Evolutionary conservation across 2,888 invertebrate species (phyloP).

Genomic region (Bugulina stolonifera): DNA sequence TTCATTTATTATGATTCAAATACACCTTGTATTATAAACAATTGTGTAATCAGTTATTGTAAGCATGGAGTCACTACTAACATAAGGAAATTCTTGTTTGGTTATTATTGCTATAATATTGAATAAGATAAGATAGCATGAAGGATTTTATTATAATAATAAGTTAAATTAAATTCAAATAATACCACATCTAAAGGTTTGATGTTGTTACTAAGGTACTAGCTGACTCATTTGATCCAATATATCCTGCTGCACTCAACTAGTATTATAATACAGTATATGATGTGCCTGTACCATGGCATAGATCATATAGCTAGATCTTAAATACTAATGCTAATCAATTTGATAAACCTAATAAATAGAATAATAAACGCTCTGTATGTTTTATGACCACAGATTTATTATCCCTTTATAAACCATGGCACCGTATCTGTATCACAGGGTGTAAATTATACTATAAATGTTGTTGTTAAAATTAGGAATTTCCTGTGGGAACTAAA

Average conservation of each 20-base stretch:
- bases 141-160: too few species aligned
- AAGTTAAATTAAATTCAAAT: too few species aligned
- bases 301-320: background rate
- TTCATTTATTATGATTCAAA: too few species aligned
- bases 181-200: too few species aligned
- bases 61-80: too few species aligned
- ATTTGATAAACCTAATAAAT: slow-evolving; percentile 26
- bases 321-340: slow-evolving; percentile 21
- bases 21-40: too few species aligned
- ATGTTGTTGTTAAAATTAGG: slow-evolving; percentile 26
- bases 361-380: slow-evolving; percentile 25
- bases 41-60: too few species aligned
- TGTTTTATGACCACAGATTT: slow-evolving; percentile 26
- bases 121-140: too few species aligned
- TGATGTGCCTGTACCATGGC: too few species aligned
- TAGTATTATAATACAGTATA: background rate
- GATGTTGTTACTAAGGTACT: too few species aligned
- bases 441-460: slow-evolving; percentile 25
- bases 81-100: too few species aligned
- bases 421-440: slow-evolving; percentile 17
- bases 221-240: background rate
- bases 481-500: slow-evolving; percentile 25
- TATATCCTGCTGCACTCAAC: background rate
- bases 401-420: slow-evolving; percentile 24
- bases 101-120: too few species aligned